Evolutionary conservation across 1,140 invertebrate species (phyloP).

Genomic region (Mylabris phalerata): DNA sequence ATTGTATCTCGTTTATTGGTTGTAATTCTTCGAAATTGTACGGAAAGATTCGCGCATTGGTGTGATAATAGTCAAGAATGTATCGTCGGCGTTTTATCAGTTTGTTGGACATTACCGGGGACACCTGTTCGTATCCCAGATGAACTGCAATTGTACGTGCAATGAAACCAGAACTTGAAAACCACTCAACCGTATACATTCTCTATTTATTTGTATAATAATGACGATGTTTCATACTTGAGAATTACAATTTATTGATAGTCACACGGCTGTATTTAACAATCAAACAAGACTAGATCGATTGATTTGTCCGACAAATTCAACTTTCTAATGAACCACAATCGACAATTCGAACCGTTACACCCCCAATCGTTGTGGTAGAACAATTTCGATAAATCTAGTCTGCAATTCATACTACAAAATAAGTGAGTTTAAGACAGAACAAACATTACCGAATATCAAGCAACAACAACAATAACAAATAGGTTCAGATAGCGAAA

Average conservation of each 20-base stretch:
- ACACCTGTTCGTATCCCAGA: constrained; percentile 21
- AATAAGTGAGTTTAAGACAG: constrained; percentile 21
- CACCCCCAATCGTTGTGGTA: neutral
- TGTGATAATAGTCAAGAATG: constrained; percentile 9
- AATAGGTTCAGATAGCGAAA: constrained; percentile 28
- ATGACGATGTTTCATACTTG: constrained; percentile 3
- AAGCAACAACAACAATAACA: constrained; percentile 1
- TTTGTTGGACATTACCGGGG: neutral
- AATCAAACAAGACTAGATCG: neutral
- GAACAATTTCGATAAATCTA: constrained; percentile 35
- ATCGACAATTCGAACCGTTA: neutral
- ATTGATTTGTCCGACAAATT: too few species aligned
- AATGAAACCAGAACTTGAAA: constrained; percentile 13
- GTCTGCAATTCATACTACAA: constrained; percentile 28
- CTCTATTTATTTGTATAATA: neutral
- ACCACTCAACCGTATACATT: constrained; percentile 4
- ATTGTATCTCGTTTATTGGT: too few species aligned
- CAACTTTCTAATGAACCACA: too few species aligned
- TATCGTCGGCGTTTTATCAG: constrained; percentile 2
- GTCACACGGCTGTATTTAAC: constrained; percentile 13
- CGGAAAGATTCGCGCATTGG: constrained; percentile 2
- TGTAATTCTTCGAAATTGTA: too few species aligned
- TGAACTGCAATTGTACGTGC: constrained; percentile 19
- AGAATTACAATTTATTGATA: constrained; percentile 14
- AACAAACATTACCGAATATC: constrained; percentile 21